Conservation (phyloP, 2,888 invertebrate genomes). For the Tinea pellionella region DNA sequence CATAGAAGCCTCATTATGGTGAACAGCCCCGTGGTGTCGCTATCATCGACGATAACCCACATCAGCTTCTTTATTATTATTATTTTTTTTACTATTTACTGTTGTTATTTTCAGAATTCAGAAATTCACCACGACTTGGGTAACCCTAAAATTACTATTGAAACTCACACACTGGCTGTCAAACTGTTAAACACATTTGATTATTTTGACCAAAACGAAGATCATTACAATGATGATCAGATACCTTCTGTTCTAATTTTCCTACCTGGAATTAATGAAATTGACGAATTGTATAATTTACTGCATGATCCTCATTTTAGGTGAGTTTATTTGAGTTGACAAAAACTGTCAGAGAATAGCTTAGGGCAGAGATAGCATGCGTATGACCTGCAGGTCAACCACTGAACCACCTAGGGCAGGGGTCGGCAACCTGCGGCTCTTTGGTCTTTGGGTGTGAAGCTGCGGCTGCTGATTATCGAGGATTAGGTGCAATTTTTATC, state of each 20-base stretch:
- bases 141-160: slow-evolving; percentile 41
- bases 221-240: slow-evolving; percentile 27
- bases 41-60: no score
- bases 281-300: slow-evolving; percentile 74
- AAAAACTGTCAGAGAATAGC: background rate
- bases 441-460: no score
- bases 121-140: no score
- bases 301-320: slow-evolving; percentile 35
- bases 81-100: background rate
- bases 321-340: no score
- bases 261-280: slow-evolving; percentile 89
- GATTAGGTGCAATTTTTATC: no score
- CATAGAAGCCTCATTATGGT: no score
- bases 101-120: background rate
- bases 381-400: no score
- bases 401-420: no score
- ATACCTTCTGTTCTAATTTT: slow-evolving; percentile 84
- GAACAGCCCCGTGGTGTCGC: no score
- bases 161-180: slow-evolving; percentile 72
- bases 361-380: no score
- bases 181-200: slow-evolving; percentile 76
- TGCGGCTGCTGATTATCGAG: no score
- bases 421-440: no score
- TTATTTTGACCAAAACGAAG: slow-evolving; percentile 66
- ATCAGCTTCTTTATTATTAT: background rate